phyloP scores from a whole-genome alignment of 1,140 invertebrate species.

The Mylabris phalerata region DNA sequence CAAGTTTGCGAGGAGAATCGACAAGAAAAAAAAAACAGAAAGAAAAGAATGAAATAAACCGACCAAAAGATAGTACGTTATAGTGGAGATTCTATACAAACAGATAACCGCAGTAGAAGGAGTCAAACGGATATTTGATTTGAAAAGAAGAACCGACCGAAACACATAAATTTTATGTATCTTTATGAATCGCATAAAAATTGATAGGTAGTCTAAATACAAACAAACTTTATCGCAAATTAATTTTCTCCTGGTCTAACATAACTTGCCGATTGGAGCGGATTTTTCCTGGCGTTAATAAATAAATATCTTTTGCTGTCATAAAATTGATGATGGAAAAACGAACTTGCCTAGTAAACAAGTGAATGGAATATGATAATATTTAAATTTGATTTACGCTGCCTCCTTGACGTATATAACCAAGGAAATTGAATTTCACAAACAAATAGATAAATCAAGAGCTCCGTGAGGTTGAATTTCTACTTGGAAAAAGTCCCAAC shows the following conservation, averaged over 20 bases:
- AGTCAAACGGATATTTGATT: conserved; percentile 5
- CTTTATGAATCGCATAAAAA: conserved; percentile 12
- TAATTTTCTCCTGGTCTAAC: too few species aligned
- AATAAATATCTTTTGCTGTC: conserved; percentile 8
- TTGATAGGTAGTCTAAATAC: conserved; percentile 1
- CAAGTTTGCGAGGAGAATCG: too few species aligned
- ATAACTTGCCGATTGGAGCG: too few species aligned
- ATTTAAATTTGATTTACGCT: conserved; percentile 17
- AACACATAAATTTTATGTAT: conserved; percentile 15
- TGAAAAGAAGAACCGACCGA: conserved; percentile 1
- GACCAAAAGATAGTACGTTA: conserved; percentile 7
- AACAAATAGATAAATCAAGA: conserved; percentile 19
- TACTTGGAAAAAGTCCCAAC: neutral
- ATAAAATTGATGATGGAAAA: conserved; percentile 9
- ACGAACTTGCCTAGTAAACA: conserved; percentile 11
- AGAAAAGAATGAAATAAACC: neutral
- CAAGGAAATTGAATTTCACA: conserved; percentile 19
- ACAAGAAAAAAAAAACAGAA: too few species aligned
- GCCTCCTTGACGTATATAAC: conserved; percentile 15
- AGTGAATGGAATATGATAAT: conserved; percentile 14
- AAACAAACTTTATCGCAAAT: too few species aligned
- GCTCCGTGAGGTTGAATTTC: conserved; percentile 12
- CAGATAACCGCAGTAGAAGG: neutral
- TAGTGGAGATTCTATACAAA: conserved; percentile 8
- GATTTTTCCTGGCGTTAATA: neutral